Evolutionary conservation across 2,888 invertebrate genomes (phyloP).

Genomic region (Desoria tigrina): DNA sequence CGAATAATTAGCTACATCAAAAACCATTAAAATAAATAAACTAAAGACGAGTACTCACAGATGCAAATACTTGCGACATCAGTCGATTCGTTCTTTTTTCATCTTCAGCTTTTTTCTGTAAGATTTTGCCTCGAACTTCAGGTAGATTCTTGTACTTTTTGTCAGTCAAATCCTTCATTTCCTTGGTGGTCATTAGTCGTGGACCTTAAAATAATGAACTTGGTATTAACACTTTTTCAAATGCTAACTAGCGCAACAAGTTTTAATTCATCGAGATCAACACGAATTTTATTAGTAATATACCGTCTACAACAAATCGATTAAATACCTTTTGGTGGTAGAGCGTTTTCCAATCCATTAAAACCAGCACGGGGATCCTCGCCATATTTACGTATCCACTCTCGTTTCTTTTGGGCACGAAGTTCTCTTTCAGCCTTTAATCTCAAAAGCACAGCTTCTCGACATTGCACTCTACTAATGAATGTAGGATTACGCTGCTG

Average conservation of each 20-base stretch:
- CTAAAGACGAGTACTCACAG: conserved; percentile 61
- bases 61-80: conserved; percentile 75
- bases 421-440: conserved; percentile 59
- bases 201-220: conserved; percentile 27
- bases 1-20: background rate
- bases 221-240: background rate
- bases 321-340: conserved; percentile 39
- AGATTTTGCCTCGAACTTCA: conserved; percentile 69
- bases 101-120: conserved; percentile 64
- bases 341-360: conserved; percentile 22
- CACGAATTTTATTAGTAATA: background rate
- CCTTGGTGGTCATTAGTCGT: conserved; percentile 60
- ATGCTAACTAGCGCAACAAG: background rate
- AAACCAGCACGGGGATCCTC: conserved; percentile 15
- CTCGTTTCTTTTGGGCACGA: conserved; percentile 59
- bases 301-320: background rate
- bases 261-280: background rate
- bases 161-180: conserved; percentile 65
- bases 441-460: conserved; percentile 61
- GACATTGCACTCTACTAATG: conserved; percentile 63
- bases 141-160: conserved; percentile 70
- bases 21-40: background rate
- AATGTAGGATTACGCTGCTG: conserved; percentile 71
- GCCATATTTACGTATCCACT: conserved; percentile 48
- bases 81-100: conserved; percentile 69